phyloP scores from a whole-genome alignment of 2,113 vertebrate species.

The Ochotona curzoniae region DNA sequence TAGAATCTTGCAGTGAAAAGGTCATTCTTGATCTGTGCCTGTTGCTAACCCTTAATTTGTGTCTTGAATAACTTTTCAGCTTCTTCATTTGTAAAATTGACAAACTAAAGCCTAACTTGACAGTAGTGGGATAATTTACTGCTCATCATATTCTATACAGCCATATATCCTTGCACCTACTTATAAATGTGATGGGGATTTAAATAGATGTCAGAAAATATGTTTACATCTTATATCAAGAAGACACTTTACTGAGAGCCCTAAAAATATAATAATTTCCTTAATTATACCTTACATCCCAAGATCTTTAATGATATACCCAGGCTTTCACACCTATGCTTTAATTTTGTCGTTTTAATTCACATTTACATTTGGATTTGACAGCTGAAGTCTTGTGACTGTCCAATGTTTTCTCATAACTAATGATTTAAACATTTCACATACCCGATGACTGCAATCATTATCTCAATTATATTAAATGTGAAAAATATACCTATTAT shows the following conservation, averaged over 20 bases:
- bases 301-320: conserved; percentile 46
- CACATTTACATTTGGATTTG: conserved; percentile 30
- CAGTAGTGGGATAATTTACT: not conserved
- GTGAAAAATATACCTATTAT: conserved; percentile 22
- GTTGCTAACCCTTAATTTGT: not conserved
- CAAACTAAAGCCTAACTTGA: not conserved
- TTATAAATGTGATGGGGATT: conserved; percentile 25
- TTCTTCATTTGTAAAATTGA: conserved; percentile 7
- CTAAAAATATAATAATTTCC: conserved; percentile 58
- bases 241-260: conserved; percentile 36
- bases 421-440: conserved; percentile 57
- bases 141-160: not conserved
- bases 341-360: conserved; percentile 61
- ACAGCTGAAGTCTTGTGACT: conserved; percentile 27
- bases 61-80: not conserved
- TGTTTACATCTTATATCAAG: conserved; percentile 42
- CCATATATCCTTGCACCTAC: not conserved
- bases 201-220: conserved; percentile 54
- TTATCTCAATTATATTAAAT: conserved; percentile 37
- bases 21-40: not conserved
- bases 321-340: conserved; percentile 16
- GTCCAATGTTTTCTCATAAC: conserved; percentile 29
- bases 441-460: conserved; percentile 18
- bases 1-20: not conserved
- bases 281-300: conserved; percentile 56